These are phyloP conservation scores for Cyrtodaria siliqua DNA, from an alignment of 2,888 invertebrate genomes.

Conservation along the genomic window DNA sequence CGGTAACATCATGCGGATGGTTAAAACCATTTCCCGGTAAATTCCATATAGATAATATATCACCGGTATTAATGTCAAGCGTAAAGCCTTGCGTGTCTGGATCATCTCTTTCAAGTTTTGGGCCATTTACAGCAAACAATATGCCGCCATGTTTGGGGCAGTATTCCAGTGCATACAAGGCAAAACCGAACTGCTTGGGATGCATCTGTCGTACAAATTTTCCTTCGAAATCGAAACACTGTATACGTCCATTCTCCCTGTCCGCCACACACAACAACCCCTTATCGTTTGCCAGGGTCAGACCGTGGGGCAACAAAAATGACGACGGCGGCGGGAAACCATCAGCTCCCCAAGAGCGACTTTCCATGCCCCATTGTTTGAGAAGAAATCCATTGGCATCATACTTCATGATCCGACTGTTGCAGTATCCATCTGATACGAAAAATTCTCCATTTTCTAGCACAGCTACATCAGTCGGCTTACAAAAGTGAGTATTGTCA, in stretches of 20 bases:
- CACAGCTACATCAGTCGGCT: slow-evolving; percentile 97
- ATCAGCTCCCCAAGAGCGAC: slow-evolving; percentile 29
- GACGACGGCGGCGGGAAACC: slow-evolving; percentile 74
- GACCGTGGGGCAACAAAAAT: slow-evolving; percentile 92
- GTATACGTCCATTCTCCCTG: slow-evolving; percentile 96
- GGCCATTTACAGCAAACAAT: slow-evolving; percentile 92
- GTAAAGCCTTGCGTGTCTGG: slow-evolving; percentile 90
- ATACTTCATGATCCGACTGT: slow-evolving; percentile 93
- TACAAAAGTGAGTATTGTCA: slow-evolving; percentile 93
- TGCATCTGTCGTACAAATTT: slow-evolving; percentile 79
- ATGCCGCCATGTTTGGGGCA: slow-evolving; percentile 87
- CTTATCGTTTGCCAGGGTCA: slow-evolving; percentile 94
- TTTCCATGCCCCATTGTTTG: slow-evolving; percentile 82
- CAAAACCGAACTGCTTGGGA: slow-evolving; percentile 88
- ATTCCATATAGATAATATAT: slow-evolving; percentile 75
- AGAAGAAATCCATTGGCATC: slow-evolving; percentile 89
- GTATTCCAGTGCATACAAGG: slow-evolving; percentile 92
- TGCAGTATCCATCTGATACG: slow-evolving; percentile 97
- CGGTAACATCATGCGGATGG: slow-evolving; percentile 93
- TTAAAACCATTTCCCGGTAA: slow-evolving; percentile 86
- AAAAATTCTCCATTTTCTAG: slow-evolving; percentile 94
- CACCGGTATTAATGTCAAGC: slow-evolving; percentile 88
- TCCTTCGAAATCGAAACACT: slow-evolving; percentile 89
- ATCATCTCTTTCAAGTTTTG: slow-evolving; percentile 73
- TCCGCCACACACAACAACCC: slow-evolving; percentile 97